Conservation (phyloP, 1,140 invertebrate species). For the Pissodes strobi region DNA sequence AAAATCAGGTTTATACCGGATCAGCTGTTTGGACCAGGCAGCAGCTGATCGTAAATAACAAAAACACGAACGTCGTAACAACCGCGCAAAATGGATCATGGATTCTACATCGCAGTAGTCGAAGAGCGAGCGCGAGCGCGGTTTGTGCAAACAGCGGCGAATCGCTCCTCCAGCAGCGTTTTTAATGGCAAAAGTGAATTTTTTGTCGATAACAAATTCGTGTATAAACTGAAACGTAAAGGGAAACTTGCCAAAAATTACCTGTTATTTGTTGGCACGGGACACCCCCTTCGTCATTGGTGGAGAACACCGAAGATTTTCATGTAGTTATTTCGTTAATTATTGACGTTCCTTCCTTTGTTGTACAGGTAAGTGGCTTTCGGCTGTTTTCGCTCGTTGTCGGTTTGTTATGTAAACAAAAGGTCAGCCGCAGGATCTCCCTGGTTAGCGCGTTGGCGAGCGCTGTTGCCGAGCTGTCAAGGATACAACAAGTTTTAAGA, state of each 20-base stretch:
- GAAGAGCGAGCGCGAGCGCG: constrained; percentile 19
- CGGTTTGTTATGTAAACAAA: constrained; percentile 51
- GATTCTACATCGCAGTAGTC: constrained; percentile 17
- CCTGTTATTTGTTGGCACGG: neutral
- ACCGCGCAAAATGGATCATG: constrained; percentile 26
- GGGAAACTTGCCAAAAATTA: neutral
- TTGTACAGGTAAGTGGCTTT: constrained; percentile 42
- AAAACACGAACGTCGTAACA: constrained; percentile 41
- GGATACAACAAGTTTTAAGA: neutral
- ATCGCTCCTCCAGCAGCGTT: neutral
- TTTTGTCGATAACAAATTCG: neutral
- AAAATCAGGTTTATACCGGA: constrained; percentile 45
- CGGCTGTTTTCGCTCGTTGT: constrained; percentile 32
- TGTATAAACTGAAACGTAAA: too few relatives aligned
- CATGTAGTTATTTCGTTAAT: constrained; percentile 3
- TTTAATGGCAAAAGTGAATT: constrained; percentile 16
- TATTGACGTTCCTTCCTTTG: constrained; percentile 42
- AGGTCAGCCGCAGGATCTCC: constrained; percentile 20
- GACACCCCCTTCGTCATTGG: neutral
- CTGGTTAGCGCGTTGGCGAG: neutral
- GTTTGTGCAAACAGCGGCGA: constrained; percentile 1
- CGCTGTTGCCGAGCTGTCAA: constrained; percentile 9
- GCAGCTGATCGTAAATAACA: constrained; percentile 47
- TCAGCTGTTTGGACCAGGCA: constrained; percentile 44
- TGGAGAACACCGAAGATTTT: constrained; percentile 1